phyloP scores from a whole-genome alignment of 2,797 vertebrate species.

The Meriones psammophilus region DNA sequence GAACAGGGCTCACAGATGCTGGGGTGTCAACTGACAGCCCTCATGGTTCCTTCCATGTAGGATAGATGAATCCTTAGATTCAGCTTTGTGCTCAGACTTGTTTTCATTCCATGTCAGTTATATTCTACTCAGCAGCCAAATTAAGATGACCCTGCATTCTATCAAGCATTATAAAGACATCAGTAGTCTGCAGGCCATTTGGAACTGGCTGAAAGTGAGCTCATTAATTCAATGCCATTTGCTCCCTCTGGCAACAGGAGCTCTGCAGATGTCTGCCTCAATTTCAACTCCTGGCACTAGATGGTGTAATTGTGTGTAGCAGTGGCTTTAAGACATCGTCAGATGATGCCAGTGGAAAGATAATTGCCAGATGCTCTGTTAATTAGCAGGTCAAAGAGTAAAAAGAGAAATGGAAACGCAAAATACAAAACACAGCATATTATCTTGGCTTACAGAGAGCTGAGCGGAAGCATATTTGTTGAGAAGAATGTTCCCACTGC shows the following conservation, averaged over 20 bases:
- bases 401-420: conserved; percentile 57
- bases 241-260: conserved; percentile 51
- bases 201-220: conserved; percentile 70
- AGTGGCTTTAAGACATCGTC: conserved; percentile 73
- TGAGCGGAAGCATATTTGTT: neutral
- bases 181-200: conserved; percentile 43
- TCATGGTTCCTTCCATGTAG: neutral
- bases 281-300: conserved; percentile 70
- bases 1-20: neutral
- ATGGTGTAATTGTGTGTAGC: conserved; percentile 66
- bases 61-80: neutral
- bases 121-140: neutral
- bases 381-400: conserved; percentile 70
- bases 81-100: neutral
- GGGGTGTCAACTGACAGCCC: neutral
- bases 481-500: neutral
- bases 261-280: conserved; percentile 72
- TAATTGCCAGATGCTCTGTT: conserved; percentile 79
- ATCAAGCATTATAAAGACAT: conserved; percentile 64
- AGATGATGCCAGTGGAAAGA: conserved; percentile 70
- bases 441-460: neutral
- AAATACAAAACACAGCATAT: conserved; percentile 15
- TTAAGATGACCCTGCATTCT: neutral
- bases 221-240: conserved; percentile 70
- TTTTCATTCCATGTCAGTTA: neutral